phyloP scores from a whole-genome alignment of 1,140 invertebrate species.

The Drosophila bipectinata region DNA sequence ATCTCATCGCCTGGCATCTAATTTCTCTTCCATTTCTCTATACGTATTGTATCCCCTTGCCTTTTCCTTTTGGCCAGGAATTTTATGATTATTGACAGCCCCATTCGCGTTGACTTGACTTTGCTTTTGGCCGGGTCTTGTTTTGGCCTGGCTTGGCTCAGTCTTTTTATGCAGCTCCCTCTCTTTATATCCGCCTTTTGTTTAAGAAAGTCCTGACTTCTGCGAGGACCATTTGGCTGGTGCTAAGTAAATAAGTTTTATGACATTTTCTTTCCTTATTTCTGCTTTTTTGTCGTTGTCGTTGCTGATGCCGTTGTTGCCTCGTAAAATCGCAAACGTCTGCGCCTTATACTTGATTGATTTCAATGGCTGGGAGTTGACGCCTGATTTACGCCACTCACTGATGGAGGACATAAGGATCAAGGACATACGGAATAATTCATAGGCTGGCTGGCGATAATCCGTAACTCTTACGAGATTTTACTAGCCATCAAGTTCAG shows the following conservation, averaged over 20 bases:
- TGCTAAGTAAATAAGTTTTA: constrained; percentile 82
- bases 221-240: constrained; percentile 53
- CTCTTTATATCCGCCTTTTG: constrained; percentile 63
- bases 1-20: constrained; percentile 1
- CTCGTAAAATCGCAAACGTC: constrained; percentile 69
- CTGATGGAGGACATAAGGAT: constrained; percentile 17
- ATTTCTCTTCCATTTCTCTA: constrained; percentile 19
- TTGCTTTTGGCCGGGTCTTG: constrained; percentile 21
- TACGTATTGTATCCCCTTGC: constrained; percentile 3
- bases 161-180: constrained; percentile 37
- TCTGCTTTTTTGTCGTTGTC: constrained; percentile 5
- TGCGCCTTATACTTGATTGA: constrained; percentile 71
- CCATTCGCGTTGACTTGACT: constrained; percentile 60
- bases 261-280: constrained; percentile 63
- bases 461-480: constrained; percentile 4
- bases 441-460: constrained; percentile 17
- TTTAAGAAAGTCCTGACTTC: constrained; percentile 38
- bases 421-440: constrained; percentile 30
- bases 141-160: constrained; percentile 15
- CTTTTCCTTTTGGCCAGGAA: constrained; percentile 5
- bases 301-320: constrained; percentile 29
- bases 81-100: constrained; percentile 76
- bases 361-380: constrained; percentile 52
- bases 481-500: not conserved
- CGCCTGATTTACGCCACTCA: constrained; percentile 29